Percentiles rank a stretch among this genome's conserved stretches.
phyloP scores from a whole-genome alignment of 53 echinoderm and acorn worm genomes.

The Crossaster papposus region DNA sequence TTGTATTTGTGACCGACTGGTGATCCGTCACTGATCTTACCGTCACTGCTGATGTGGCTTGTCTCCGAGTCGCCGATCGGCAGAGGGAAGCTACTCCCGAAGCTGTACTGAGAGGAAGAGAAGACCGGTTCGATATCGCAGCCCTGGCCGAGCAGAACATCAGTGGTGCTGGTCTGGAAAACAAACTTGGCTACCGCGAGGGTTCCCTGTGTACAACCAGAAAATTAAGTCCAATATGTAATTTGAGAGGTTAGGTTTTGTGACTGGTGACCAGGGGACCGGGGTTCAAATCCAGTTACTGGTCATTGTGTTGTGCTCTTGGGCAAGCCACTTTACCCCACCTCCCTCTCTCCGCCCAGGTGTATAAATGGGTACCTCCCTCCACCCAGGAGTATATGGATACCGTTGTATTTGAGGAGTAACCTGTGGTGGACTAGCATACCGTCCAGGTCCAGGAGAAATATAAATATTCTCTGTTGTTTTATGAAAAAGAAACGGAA shows the following conservation, averaged over 20 bases:
- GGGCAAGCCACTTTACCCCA: too few species aligned
- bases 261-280: background rate
- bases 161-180: conserved; percentile 45
- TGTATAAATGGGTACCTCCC: too few species aligned
- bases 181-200: conserved; percentile 24
- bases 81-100: conserved; percentile 14
- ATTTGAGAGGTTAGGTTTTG: background rate
- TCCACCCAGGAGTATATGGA: too few species aligned
- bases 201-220: conserved; percentile 17
- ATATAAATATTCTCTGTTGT: too few species aligned
- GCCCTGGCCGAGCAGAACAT: conserved; percentile 34
- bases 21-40: background rate
- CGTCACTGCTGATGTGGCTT: conserved; percentile 49
- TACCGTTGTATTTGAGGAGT: too few species aligned
- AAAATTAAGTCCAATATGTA: background rate
- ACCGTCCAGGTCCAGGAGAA: too few species aligned
- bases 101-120: conserved; percentile 21
- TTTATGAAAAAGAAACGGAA: too few species aligned
- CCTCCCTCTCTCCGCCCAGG: too few species aligned
- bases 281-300: background rate
- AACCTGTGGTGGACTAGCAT: too few species aligned
- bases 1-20: background rate
- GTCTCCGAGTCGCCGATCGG: conserved; percentile 9
- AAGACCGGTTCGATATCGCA: conserved; percentile 30
- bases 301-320: too few species aligned